Percentiles rank a stretch among this genome's conserved stretches.
These are phyloP conservation scores for Argya squamiceps DNA, from an alignment of 2,797 vertebrate genomes.

Conservation along the genomic window DNA sequence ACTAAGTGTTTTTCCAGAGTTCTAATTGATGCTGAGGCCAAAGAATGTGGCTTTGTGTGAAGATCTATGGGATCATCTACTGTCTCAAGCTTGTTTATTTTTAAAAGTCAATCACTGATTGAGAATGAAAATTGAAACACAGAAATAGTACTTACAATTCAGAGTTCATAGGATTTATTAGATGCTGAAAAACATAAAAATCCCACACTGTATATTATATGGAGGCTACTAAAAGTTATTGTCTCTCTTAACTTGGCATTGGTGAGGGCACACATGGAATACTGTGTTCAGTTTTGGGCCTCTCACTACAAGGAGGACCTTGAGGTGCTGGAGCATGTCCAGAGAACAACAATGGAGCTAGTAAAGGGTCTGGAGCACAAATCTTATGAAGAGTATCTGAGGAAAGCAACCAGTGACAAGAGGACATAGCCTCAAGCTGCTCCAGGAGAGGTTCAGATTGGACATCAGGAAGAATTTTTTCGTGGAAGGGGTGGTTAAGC, in stretches of 20 bases:
- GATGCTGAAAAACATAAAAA: background rate
- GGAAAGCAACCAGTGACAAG: background rate
- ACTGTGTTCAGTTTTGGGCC: background rate
- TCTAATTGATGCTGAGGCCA: background rate
- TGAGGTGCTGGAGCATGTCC: background rate
- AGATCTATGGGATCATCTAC: background rate
- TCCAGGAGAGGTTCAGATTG: background rate
- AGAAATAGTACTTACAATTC: background rate
- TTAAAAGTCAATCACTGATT: background rate
- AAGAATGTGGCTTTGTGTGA: background rate
- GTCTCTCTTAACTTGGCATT: background rate
- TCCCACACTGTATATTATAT: fast-evolving
- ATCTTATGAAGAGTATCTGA: too few relatives aligned
- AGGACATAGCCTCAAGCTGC: background rate
- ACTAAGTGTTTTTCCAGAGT: background rate
- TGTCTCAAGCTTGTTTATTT: background rate
- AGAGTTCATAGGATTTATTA: background rate
- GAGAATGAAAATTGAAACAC: background rate
- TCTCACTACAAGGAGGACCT: background rate
- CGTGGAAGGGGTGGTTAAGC: background rate
- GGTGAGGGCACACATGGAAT: background rate
- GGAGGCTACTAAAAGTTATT: background rate
- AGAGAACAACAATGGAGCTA: background rate
- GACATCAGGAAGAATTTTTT: background rate
- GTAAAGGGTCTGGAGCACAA: background rate